Percentiles rank a stretch among this genome's conserved stretches.
Conservation (phyloP, 1,140 invertebrate genomes). For the Agrilus planipennis region DNA sequence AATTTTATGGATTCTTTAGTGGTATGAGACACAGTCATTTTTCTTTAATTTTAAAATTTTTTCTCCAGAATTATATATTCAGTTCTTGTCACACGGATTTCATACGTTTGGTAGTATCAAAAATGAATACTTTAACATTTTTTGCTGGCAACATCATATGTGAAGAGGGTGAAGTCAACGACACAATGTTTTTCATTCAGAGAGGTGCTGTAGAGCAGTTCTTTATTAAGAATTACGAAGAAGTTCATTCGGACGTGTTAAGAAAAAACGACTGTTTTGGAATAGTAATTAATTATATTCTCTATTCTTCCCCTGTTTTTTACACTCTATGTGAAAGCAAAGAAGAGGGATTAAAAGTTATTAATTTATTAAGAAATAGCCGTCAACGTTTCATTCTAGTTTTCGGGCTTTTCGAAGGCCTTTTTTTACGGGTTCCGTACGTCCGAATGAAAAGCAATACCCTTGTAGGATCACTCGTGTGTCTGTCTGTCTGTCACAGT, state of each 20-base stretch:
- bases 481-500: too few relatives aligned
- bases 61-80: conserved; percentile 30
- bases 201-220: conserved; percentile 25
- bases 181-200: conserved; percentile 36
- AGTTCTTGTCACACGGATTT: conserved; percentile 32
- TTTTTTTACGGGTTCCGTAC: too few relatives aligned
- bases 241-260: conserved; percentile 12
- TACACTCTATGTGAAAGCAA: conserved; percentile 1
- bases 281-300: conserved; percentile 9
- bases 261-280: conserved; percentile 13
- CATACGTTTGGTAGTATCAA: conserved; percentile 31
- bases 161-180: conserved; percentile 34
- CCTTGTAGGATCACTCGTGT: too few relatives aligned
- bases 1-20: too few relatives aligned
- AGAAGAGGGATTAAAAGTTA: not conserved
- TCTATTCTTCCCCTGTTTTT: not conserved
- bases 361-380: not conserved
- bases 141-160: conserved; percentile 34
- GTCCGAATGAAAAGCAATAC: too few relatives aligned
- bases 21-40: too few relatives aligned
- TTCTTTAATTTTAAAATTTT: too few relatives aligned
- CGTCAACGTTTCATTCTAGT: not conserved
- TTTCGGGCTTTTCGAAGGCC: too few relatives aligned
- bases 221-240: conserved; percentile 7
- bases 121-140: conserved; percentile 29